Evolutionary conservation across 2,888 invertebrate species (phyloP).

Genomic region (Leptopilina myrica): DNA sequence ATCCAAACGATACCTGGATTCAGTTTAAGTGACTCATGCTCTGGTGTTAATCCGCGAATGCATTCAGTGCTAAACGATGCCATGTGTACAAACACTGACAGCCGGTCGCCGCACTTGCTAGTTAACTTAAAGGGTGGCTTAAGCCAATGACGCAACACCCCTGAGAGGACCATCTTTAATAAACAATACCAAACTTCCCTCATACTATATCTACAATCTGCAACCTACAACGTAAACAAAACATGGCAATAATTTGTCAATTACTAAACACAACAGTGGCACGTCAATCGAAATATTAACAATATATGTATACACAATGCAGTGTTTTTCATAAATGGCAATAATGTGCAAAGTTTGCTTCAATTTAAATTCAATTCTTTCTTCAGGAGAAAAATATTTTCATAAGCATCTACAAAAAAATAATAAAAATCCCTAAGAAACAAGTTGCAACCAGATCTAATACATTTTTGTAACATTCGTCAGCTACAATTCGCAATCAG

Average conservation of each 20-base stretch:
- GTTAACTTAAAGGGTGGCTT: constrained; percentile 57
- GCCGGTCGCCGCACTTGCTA: constrained; percentile 71
- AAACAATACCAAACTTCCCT: constrained; percentile 34
- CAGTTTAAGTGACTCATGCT: constrained; percentile 56
- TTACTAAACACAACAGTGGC: not conserved
- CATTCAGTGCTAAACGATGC: constrained; percentile 67
- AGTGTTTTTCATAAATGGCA: no score
- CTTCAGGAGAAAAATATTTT: no score
- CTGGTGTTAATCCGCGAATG: constrained; percentile 64
- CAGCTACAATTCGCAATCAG: no score
- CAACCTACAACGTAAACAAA: constrained; percentile 9
- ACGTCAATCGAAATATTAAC: not conserved
- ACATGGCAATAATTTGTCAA: constrained; percentile 12
- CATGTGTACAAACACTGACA: constrained; percentile 76
- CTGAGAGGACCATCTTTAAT: constrained; percentile 28
- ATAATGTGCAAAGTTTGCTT: no score
- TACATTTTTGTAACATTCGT: no score
- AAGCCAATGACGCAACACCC: constrained; percentile 46
- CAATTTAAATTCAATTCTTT: no score
- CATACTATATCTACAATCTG: not conserved
- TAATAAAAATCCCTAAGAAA: no score
- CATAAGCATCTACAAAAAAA: no score
- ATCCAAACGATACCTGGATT: constrained; percentile 56
- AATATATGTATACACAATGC: not conserved
- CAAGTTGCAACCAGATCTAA: no score